Percentiles rank a stretch among this genome's conserved stretches.
These are phyloP conservation scores for Ursus arctos DNA, from an alignment of 2,113 vertebrate species.

Conservation along the genomic window DNA sequence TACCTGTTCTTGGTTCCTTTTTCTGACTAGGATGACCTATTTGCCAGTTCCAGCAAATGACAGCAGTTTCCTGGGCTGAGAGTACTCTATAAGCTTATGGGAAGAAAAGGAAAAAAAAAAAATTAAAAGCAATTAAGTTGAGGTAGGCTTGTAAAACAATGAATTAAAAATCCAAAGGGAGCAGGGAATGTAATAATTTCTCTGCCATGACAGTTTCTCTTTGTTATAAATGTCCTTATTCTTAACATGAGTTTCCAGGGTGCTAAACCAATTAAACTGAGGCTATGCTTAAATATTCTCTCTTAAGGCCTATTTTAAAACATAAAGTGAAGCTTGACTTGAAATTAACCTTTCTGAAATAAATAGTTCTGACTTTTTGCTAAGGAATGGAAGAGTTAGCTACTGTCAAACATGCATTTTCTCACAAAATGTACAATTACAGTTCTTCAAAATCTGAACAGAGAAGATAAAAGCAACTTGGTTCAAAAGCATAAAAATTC, in stretches of 20 bases:
- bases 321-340: constrained; percentile 67
- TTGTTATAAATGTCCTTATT: constrained; percentile 71
- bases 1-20: neutral
- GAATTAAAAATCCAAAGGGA: constrained; percentile 67
- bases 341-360: constrained; percentile 79
- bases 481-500: constrained; percentile 58
- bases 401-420: constrained; percentile 68
- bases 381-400: constrained; percentile 42
- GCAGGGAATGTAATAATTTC: constrained; percentile 62
- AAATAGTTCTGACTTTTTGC: constrained; percentile 73
- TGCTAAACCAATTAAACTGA: constrained; percentile 70
- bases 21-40: neutral
- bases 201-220: constrained; percentile 55
- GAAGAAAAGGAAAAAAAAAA: neutral
- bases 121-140: constrained; percentile 53
- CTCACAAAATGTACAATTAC: constrained; percentile 67
- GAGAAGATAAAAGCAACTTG: constrained; percentile 61
- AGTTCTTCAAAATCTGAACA: constrained; percentile 64
- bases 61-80: neutral
- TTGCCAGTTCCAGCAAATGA: neutral
- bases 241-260: constrained; percentile 71
- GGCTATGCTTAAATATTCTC: constrained; percentile 60
- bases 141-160: constrained; percentile 61
- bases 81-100: neutral
- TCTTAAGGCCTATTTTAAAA: constrained; percentile 75